Percentiles rank a stretch among this genome's conserved stretches.
phyloP scores from a whole-genome alignment of 2,888 invertebrate species.

The Leptothorax acervorum region DNA sequence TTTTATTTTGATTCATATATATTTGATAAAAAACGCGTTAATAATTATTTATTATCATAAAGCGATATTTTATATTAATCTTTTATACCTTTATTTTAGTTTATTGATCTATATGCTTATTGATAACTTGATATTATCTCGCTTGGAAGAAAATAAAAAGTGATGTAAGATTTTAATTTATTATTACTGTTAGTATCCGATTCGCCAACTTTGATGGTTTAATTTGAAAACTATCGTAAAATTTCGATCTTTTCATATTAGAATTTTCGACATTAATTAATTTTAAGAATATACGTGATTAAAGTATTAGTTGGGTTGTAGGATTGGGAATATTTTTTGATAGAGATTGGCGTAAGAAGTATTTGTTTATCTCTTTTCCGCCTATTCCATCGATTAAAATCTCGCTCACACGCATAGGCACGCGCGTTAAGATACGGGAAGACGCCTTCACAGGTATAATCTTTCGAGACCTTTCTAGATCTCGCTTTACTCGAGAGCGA shows the following conservation, averaged over 20 bases:
- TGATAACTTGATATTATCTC: background rate
- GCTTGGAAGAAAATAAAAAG: background rate
- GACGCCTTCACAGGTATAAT: constrained; percentile 17
- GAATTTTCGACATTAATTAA: background rate
- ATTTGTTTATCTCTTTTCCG: constrained; percentile 8
- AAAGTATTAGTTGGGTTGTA: too few relatives aligned
- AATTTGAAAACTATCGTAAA: background rate
- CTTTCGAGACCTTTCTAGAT: constrained; percentile 34
- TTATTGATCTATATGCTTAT: background rate
- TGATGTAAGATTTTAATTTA: background rate
- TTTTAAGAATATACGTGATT: background rate
- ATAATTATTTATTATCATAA: background rate
- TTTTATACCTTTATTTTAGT: background rate
- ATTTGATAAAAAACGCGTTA: background rate
- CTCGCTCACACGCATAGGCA: background rate
- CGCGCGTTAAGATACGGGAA: background rate
- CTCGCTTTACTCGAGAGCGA: constrained; percentile 35
- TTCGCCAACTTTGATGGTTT: background rate
- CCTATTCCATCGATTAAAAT: constrained; percentile 20
- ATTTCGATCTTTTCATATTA: background rate
- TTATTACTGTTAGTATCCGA: background rate
- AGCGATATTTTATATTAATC: background rate
- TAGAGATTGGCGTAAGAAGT: background rate
- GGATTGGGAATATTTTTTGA: background rate
- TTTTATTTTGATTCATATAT: background rate